phyloP scores from a whole-genome alignment of 2,797 vertebrate genomes.

The Mergus octosetaceus region DNA sequence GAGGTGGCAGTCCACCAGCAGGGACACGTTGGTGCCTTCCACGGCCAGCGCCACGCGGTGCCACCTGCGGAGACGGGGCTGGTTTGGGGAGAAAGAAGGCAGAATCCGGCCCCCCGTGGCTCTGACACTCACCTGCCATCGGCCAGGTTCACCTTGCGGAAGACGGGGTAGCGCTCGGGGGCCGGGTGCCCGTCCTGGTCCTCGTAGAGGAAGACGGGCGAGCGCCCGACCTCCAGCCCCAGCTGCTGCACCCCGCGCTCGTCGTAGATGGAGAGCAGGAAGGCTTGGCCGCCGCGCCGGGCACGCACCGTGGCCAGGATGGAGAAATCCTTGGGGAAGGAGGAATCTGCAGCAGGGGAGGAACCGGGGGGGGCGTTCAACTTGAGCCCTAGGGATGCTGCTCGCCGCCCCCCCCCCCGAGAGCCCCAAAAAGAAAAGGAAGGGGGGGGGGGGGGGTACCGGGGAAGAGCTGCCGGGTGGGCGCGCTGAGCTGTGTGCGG shows the following conservation, averaged over 20 bases:
- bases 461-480: slow-evolving; percentile 87
- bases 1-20: slow-evolving; percentile 87
- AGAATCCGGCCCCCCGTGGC: no score
- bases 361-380: no score
- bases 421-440: accelerated
- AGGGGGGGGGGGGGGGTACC: slow-evolving; percentile 68
- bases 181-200: slow-evolving; percentile 83
- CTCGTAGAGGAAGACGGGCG: slow-evolving; percentile 85
- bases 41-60: slow-evolving; percentile 89
- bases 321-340: slow-evolving; percentile 89
- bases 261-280: slow-evolving; percentile 88
- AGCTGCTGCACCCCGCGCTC: slow-evolving; percentile 86
- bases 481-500: slow-evolving; percentile 82
- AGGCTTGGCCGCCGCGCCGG: slow-evolving; percentile 82
- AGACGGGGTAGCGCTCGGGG: slow-evolving; percentile 83
- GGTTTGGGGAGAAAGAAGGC: accelerated
- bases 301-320: slow-evolving; percentile 85
- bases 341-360: slow-evolving; percentile 72
- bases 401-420: neutral
- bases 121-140: slow-evolving; percentile 87
- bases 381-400: neutral
- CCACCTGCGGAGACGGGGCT: slow-evolving; percentile 79
- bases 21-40: slow-evolving; percentile 78
- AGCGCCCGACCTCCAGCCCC: slow-evolving; percentile 84
- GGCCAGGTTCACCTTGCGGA: slow-evolving; percentile 84